These are phyloP conservation scores for Grammomys surdaster DNA, from an alignment of 2,113 vertebrate species.

Conservation along the genomic window DNA sequence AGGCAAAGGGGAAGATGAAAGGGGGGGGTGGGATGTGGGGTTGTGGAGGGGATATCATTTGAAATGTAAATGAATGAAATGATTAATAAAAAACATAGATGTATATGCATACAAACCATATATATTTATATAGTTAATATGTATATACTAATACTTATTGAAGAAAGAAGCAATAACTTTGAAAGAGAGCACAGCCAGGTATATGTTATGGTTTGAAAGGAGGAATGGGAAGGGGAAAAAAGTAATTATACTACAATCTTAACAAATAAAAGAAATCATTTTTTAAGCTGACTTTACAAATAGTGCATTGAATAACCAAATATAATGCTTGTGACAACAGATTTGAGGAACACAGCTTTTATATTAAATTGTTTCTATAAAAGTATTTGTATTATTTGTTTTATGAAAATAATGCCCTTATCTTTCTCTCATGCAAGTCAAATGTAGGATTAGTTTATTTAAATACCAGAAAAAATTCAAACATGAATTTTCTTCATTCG, in stretches of 20 bases:
- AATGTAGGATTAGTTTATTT: constrained; percentile 71
- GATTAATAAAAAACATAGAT: too few species aligned
- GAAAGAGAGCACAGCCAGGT: neutral
- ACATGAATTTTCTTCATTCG: constrained; percentile 75
- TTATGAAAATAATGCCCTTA: constrained; percentile 79
- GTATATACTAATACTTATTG: neutral
- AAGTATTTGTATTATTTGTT: constrained; percentile 78
- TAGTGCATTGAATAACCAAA: constrained; percentile 81
- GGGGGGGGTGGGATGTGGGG: too few species aligned
- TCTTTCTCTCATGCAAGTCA: constrained; percentile 60
- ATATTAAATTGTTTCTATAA: constrained; percentile 79
- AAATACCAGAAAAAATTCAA: constrained; percentile 83
- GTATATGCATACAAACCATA: neutral
- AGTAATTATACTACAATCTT: neutral
- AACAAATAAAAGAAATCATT: neutral
- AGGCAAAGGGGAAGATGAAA: too few species aligned
- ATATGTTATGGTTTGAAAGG: neutral
- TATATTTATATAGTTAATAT: neutral
- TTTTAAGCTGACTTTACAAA: constrained; percentile 70
- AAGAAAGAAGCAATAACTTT: neutral
- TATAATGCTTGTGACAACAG: constrained; percentile 73
- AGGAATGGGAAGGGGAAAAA: neutral
- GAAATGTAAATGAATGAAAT: too few species aligned
- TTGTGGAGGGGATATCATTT: too few species aligned
- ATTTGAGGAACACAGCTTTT: constrained; percentile 79